phyloP scores from a whole-genome alignment of 35 echinoderm and acorn worm genomes.

The Apostichopus californicus region DNA sequence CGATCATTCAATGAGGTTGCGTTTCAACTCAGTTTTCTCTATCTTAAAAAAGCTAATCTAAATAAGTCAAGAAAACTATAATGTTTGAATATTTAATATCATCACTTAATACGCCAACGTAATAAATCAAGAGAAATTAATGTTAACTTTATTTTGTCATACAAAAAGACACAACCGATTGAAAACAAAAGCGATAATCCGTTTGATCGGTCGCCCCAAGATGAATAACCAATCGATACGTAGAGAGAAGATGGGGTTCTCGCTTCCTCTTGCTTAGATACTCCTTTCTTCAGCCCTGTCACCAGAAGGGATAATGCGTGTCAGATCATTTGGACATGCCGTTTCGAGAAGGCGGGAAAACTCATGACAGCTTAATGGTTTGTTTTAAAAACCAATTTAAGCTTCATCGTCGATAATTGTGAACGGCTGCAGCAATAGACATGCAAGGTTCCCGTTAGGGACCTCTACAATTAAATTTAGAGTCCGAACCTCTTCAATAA shows the following conservation, averaged over 20 bases:
- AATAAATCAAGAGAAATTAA: no score
- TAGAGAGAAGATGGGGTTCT: background rate
- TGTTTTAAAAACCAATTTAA: slow-evolving; percentile 62
- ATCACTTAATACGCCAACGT: no score
- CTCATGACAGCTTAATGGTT: slow-evolving; percentile 60
- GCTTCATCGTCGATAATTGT: slow-evolving; percentile 60
- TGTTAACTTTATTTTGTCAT: no score
- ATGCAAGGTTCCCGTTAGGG: slow-evolving; percentile 37
- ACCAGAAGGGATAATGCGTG: slow-evolving; percentile 40
- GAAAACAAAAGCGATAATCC: background rate
- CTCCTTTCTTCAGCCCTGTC: slow-evolving; percentile 33
- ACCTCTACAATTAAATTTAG: slow-evolving; percentile 53
- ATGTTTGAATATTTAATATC: no score
- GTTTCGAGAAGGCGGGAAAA: slow-evolving; percentile 56
- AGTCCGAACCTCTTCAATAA: slow-evolving; percentile 30
- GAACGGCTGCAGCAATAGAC: slow-evolving; percentile 55
- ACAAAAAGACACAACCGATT: no score
- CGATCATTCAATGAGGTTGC: no score
- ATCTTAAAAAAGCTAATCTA: no score
- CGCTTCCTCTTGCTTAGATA: slow-evolving; percentile 19
- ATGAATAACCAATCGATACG: background rate
- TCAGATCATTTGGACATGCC: slow-evolving; percentile 51
- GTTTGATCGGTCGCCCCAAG: background rate
- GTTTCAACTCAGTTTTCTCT: no score
- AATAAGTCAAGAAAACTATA: no score